Base-by-base conservation (phyloP, 2,797 vertebrate species). In the Amniataba percoides region DNA sequence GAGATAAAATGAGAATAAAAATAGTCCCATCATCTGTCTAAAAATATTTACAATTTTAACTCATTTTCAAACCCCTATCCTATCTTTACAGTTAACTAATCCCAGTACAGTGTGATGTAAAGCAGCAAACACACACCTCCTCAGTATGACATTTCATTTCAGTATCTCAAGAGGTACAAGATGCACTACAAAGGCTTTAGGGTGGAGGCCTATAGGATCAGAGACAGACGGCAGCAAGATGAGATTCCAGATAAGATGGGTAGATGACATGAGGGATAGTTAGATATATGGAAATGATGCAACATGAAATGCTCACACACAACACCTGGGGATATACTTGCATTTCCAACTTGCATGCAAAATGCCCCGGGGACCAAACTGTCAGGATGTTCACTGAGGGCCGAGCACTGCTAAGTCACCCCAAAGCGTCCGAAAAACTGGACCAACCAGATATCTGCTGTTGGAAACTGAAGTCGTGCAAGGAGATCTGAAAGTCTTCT, bases 311-410 rank as follows among this genome's bases (percentile, higher is more conserved):
- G 27, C 27, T 31, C 27, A 31, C 27, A 31, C 27, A 31, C 27
- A 31, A 31, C 27, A 81, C 83, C 86, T 73, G 60, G 43, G 81
- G 84, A 59, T 69, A 86, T 81, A 88, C 81, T 56, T 79, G 46
- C 73, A 45, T 68, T 77, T 70, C 64, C 23, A 62, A 42, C 57
- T 43, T 51, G 14, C 45, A 53, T 72, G 34, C 36, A 58, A 52
- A 61, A 66, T 61, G 23, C 71, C 65, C 36, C 15, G 70, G 62
- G 78, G 43, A 55, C 43, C 40, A 77, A 87, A 87, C 88, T 71
- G 85, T 83, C 78, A 67, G 53, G 36, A 66, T 45, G 72, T 58
- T 74, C n/a, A 18, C 21, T 19, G 21, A 40, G 42, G 42, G 36
- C 3, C 1, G 2, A 34, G 7, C 14, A 13, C 42, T 40, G 27